Base-by-base conservation (phyloP, 2,113 vertebrate genomes). In the Tychaedon coryphoeus region DNA sequence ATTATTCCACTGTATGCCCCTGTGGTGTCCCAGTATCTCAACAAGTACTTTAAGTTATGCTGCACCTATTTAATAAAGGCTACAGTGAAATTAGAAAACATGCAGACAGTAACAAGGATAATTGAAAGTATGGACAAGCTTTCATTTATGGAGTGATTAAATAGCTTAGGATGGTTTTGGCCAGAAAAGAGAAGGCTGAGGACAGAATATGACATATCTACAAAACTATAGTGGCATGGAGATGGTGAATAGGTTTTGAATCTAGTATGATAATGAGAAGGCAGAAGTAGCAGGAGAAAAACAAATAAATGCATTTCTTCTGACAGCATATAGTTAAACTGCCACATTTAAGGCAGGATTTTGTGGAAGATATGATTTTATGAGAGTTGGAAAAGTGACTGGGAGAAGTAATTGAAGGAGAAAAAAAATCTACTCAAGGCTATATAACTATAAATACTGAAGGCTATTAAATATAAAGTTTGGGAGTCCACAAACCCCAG, bases 151-250 rank as follows among this genome's bases (percentile, higher is more conserved):
- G 36, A 83, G 76, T 51, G 12, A 73, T 69, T 90, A 48, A 67
- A 67, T 24, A 54, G 15, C 15, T 86, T 61, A 56, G 53, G 47
- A 86, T 0, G 2, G 19, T 54, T n/a, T 91, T 0, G 1, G 23
- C 57, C 58, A 23, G 48, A 72, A 76, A 86, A 77, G 47, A 53
- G 9, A 9, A 58, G 43, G 15, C 20, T 42, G 47, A 87, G 34
- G 61, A 71, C 34, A 75, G 53, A 74, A 26, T 50, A n/a, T 34
- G 64, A 61, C 22, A 20, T 34, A 40, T 11, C 33, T 87, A 12
- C 47, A 62, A 82, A 91, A 54, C 10, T 57, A 25, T 14, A 92
- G 65, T 25, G 42, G 50, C 51, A 82, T 78, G 36, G 45, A 90
- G 22, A 43, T 12, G 19, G 78, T n/a, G 38, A 80, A 56, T 15